Conservation (phyloP, 2,888 invertebrate genomes). For the Terebella lapidaria region DNA sequence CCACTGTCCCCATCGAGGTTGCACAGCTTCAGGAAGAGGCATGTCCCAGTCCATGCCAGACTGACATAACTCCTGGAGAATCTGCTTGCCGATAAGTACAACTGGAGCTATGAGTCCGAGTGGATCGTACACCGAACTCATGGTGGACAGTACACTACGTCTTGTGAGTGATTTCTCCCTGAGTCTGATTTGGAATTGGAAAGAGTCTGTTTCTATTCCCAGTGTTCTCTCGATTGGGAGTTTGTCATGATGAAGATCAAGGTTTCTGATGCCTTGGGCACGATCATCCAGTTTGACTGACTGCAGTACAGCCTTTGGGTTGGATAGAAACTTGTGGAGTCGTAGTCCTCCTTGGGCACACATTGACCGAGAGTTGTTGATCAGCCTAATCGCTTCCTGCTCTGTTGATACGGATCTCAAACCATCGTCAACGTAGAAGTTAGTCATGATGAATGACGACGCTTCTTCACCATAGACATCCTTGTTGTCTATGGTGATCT, state of each 20-base stretch:
- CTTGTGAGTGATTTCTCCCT: constrained; percentile 22
- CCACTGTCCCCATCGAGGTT: not conserved
- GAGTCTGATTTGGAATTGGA: constrained; percentile 23
- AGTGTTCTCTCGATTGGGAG: constrained; percentile 1
- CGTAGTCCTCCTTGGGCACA: constrained; percentile 5
- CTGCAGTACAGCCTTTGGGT: not conserved
- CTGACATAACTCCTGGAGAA: constrained; percentile 24
- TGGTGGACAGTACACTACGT: constrained; percentile 25
- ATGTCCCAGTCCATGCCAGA: constrained; percentile 22
- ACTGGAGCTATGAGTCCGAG: constrained; percentile 28
- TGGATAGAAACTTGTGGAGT: constrained; percentile 14
- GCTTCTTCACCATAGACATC: too few relatives aligned
- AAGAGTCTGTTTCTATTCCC: constrained; percentile 23
- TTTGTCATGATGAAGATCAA: not conserved
- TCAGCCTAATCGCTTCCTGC: constrained; percentile 7
- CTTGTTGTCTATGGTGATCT: too few relatives aligned
- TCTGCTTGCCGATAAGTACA: constrained; percentile 20
- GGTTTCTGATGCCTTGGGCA: not conserved
- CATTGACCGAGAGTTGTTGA: too few relatives aligned
- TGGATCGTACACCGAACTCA: constrained; percentile 27
- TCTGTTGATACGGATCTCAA: not conserved
- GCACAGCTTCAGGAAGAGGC: constrained; percentile 18
- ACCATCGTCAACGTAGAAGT: constrained; percentile 16
- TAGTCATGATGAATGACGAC: not conserved
- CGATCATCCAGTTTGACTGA: not conserved